Percentiles rank a stretch among this genome's conserved stretches.
Conservation (phyloP, 1,140 invertebrate genomes). For the Hypsibius dujardini region DNA sequence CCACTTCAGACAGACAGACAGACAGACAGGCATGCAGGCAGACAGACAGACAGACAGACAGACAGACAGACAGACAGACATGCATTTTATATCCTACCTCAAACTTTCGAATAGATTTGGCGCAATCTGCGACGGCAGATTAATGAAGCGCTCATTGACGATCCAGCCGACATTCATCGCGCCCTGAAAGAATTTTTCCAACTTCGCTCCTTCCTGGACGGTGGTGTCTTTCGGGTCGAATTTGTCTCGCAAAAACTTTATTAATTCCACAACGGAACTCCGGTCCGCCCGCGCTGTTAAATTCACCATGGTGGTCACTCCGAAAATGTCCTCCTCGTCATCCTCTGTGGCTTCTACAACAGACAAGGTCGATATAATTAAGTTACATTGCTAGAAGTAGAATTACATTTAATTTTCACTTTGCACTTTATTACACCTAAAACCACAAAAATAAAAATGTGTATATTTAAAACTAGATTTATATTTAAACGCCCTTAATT, state of each 20-base stretch:
- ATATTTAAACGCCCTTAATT: no score
- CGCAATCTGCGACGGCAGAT: constrained; percentile 7
- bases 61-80: not conserved
- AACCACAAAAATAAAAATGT: no score
- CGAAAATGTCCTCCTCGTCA: constrained; percentile 15
- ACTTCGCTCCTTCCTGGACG: not conserved
- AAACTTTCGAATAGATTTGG: not conserved
- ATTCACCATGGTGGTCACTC: constrained; percentile 3
- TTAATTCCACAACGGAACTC: not conserved
- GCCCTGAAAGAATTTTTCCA: not conserved
- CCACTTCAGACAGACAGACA: no score
- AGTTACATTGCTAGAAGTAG: no score
- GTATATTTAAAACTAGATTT: no score
- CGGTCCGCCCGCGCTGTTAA: not conserved
- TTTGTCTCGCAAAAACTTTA: not conserved
- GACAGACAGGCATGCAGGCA: no score
- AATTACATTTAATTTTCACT: no score
- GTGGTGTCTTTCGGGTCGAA: not conserved
- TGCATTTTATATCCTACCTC: constrained; percentile 4
- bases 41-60: no score
- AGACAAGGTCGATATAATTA: no score
- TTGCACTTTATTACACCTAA: no score
- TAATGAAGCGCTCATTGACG: constrained; percentile 15
- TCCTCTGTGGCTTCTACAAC: not conserved
- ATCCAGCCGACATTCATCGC: not conserved